These are phyloP conservation scores for Anarsia innoxiella DNA, from an alignment of 2,888 invertebrate genomes.

Conservation along the genomic window DNA sequence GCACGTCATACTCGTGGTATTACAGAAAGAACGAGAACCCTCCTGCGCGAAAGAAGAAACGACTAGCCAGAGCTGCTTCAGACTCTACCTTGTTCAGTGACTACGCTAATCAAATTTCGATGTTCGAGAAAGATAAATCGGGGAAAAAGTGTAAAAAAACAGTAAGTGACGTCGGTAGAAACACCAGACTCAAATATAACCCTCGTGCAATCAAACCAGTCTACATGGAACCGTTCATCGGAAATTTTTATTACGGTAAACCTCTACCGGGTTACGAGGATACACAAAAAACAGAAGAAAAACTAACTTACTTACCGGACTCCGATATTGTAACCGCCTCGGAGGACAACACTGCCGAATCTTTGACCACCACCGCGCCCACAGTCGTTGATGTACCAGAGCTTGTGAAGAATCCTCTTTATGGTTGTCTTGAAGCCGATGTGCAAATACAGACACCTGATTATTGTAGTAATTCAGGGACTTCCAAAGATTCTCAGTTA, in stretches of 20 bases:
- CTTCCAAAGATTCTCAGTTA: constrained; percentile 56
- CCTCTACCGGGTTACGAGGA: constrained; percentile 56
- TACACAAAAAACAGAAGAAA: constrained; percentile 54
- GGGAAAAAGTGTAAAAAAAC: constrained; percentile 57
- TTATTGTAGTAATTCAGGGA: constrained; percentile 39
- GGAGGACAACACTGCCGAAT: constrained; percentile 54
- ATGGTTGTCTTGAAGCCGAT: constrained; percentile 52
- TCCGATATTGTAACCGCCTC: constrained; percentile 58
- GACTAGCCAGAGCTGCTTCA: constrained; percentile 53
- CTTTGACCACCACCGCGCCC: constrained; percentile 48
- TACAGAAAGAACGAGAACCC: constrained; percentile 60
- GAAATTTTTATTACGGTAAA: constrained; percentile 68
- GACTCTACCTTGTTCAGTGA: constrained; percentile 72
- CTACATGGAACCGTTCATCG: constrained; percentile 60
- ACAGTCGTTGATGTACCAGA: constrained; percentile 58
- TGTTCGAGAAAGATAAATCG: constrained; percentile 56
- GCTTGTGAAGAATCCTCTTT: constrained; percentile 58
- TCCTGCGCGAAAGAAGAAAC: constrained; percentile 42
- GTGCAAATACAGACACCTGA: constrained; percentile 43
- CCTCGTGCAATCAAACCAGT: constrained; percentile 54
- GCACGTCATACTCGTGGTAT: constrained; percentile 71
- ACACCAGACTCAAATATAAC: constrained; percentile 51
- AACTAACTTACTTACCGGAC: constrained; percentile 61
- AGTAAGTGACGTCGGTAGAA: constrained; percentile 57
- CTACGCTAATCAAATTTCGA: constrained; percentile 63